Evolutionary conservation across 2,888 invertebrate genomes (phyloP).

Genomic region (Stenoptilia bipunctidactyla): DNA sequence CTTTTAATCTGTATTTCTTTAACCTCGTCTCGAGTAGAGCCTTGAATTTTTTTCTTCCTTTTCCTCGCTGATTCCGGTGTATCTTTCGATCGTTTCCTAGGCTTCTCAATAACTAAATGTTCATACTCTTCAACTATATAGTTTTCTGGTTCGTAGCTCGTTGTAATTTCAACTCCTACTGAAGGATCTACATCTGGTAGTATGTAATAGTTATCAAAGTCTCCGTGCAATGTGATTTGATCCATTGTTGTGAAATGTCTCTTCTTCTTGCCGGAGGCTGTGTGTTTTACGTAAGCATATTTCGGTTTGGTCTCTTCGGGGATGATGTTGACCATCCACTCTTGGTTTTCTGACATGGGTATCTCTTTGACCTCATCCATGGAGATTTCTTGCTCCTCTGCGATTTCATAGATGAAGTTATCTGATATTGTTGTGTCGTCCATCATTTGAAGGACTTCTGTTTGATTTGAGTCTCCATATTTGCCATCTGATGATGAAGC

Average conservation of each 20-base stretch:
- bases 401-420: conserved; percentile 62
- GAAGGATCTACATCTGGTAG: conserved; percentile 57
- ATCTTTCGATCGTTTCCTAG: conserved; percentile 35
- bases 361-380: conserved; percentile 61
- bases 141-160: conserved; percentile 54
- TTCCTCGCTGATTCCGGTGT: conserved; percentile 25
- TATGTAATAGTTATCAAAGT: conserved; percentile 61
- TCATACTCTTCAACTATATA: conserved; percentile 54
- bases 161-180: conserved; percentile 51
- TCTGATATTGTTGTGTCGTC: conserved; percentile 43
- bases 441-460: conserved; percentile 40
- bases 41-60: conserved; percentile 30
- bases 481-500: conserved; percentile 20
- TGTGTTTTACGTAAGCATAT: conserved; percentile 59
- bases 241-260: conserved; percentile 55
- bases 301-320: conserved; percentile 47
- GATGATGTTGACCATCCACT: conserved; percentile 57
- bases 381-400: conserved; percentile 56
- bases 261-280: conserved; percentile 50
- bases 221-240: conserved; percentile 48
- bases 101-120: conserved; percentile 46
- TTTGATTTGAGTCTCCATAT: conserved; percentile 5
- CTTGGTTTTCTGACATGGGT: conserved; percentile 29
- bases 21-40: conserved; percentile 22
- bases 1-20: conserved; percentile 26